Conservation (phyloP, 1,140 invertebrate species). For the Hycleus phaleratus region DNA sequence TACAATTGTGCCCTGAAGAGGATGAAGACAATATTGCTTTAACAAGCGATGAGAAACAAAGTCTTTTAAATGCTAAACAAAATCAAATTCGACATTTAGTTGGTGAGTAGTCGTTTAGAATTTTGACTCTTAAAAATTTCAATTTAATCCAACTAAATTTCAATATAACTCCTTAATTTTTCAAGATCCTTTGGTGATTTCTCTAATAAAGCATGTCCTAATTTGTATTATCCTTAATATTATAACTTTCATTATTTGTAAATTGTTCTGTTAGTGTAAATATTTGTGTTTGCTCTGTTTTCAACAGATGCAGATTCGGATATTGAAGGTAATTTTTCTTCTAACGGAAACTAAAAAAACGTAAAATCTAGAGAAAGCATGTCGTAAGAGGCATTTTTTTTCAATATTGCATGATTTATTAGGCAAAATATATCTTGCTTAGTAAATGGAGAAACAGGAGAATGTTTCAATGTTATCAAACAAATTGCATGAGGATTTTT, state of each 20-base stretch:
- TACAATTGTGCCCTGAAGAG: slow-evolving; percentile 61
- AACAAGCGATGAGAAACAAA: slow-evolving; percentile 66
- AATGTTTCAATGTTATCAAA: too few relatives aligned
- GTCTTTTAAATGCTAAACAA: slow-evolving; percentile 61
- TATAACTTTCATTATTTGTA: not conserved
- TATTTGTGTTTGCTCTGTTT: slow-evolving; percentile 32
- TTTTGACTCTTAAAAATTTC: not conserved
- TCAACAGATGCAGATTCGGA: slow-evolving; percentile 38
- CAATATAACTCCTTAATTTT: not conserved
- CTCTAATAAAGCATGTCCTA: not conserved
- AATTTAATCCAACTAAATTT: not conserved
- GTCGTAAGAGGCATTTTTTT: too few relatives aligned
- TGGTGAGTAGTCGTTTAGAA: slow-evolving; percentile 43
- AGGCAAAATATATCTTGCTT: too few relatives aligned
- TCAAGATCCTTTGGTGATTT: not conserved
- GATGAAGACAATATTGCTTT: slow-evolving; percentile 49
- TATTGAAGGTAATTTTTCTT: slow-evolving; percentile 36
- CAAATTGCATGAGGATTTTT: too few relatives aligned
- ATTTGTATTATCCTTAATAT: not conserved
- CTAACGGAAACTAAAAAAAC: not conserved
- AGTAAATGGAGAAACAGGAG: too few relatives aligned
- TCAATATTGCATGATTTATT: too few relatives aligned
- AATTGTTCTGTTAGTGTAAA: slow-evolving; percentile 23
- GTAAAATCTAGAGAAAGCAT: too few relatives aligned
- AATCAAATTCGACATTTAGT: slow-evolving; percentile 63